Conservation (phyloP, 2,113 vertebrate genomes). For the Mirounga angustirostris region DNA sequence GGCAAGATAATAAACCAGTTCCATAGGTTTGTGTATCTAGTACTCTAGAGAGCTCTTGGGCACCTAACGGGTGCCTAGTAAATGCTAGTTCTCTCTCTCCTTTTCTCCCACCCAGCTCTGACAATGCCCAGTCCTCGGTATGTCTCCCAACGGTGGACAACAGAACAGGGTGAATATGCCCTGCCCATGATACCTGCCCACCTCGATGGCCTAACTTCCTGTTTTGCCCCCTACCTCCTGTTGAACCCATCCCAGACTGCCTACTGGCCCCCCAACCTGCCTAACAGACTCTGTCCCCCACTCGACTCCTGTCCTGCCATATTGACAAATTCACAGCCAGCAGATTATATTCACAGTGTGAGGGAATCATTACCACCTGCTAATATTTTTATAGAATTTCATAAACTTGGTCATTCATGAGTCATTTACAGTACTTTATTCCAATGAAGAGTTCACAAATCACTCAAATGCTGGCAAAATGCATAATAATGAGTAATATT, state of each 20-base stretch:
- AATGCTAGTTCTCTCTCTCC: neutral
- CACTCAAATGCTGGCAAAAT: slow-evolving; percentile 77
- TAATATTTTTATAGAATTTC: slow-evolving; percentile 84
- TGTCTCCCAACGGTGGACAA: no score
- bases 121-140: neutral
- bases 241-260: neutral
- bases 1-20: neutral
- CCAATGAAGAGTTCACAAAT: slow-evolving; percentile 76
- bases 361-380: slow-evolving; percentile 72
- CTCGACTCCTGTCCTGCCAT: neutral
- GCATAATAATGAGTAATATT: slow-evolving; percentile 81
- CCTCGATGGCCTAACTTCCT: fast-evolving
- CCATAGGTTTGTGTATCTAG: neutral
- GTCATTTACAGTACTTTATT: slow-evolving; percentile 81
- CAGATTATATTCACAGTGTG: slow-evolving; percentile 60
- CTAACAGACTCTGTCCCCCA: neutral
- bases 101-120: neutral
- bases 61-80: neutral
- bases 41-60: neutral
- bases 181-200: fast-evolving
- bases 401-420: slow-evolving; percentile 78
- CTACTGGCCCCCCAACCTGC: neutral
- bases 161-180: neutral
- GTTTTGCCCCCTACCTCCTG: neutral
- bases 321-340: slow-evolving; percentile 64